Conservation (phyloP, 2,113 vertebrate species). For the Raphicerus campestris region DNA sequence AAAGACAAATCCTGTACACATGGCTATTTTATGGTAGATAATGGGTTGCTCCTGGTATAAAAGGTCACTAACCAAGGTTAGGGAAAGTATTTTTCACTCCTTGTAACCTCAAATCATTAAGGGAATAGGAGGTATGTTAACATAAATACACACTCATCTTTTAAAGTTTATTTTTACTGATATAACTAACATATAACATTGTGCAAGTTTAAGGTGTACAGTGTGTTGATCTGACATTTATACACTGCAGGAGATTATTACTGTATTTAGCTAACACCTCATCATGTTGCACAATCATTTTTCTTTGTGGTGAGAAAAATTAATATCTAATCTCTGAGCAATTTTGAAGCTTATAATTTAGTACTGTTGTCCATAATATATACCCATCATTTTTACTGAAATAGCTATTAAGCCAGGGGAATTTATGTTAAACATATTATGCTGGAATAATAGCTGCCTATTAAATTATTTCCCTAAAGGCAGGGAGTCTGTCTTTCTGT, state of each 20-base stretch:
- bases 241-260: not conserved
- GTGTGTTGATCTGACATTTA: not conserved
- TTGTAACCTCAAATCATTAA: not conserved
- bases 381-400: not conserved
- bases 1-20: not conserved
- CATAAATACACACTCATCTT: not conserved
- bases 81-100: not conserved
- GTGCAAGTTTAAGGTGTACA: not conserved
- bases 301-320: not conserved
- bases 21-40: not conserved
- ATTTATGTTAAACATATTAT: not conserved
- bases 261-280: not conserved
- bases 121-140: not conserved
- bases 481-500: not conserved
- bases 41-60: not conserved
- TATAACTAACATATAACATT: not conserved
- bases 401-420: not conserved
- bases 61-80: not conserved
- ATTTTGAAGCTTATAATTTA: not conserved
- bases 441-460: not conserved
- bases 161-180: not conserved
- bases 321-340: not conserved
- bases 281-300: not conserved
- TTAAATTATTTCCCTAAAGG: not conserved
- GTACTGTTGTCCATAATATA: not conserved